Conservation (phyloP, 2,797 vertebrate species). For the Chrysocyon brachyurus region DNA sequence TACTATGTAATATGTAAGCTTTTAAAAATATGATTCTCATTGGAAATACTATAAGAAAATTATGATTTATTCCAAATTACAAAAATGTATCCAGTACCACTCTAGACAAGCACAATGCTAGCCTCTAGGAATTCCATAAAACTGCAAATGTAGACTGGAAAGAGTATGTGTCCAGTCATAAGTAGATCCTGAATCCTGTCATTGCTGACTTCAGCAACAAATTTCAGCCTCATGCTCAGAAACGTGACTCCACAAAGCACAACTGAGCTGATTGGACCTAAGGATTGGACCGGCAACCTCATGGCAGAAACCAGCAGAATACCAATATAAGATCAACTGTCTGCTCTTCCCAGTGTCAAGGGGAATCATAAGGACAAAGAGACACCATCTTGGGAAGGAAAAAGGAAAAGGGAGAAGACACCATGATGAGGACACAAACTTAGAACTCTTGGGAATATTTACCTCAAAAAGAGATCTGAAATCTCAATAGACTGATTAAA, state of each 20-base stretch:
- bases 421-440: neutral
- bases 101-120: neutral
- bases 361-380: neutral
- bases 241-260: neutral
- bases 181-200: neutral
- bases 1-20: neutral
- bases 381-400: neutral
- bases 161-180: neutral
- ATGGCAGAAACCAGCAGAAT: neutral
- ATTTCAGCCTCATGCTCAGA: conserved; percentile 10
- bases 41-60: conserved; percentile 38
- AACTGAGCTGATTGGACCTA: neutral
- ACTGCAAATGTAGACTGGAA: neutral
- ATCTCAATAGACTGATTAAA: neutral
- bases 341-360: neutral
- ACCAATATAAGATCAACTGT: neutral
- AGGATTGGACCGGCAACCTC: neutral
- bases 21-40: neutral
- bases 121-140: neutral
- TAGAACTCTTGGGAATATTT: neutral
- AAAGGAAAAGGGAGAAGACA: neutral
- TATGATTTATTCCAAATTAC: neutral
- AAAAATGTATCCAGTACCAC: neutral
- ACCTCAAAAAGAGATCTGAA: neutral
- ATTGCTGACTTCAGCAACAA: neutral